Conservation (phyloP, 2,888 invertebrate genomes). For the Panzeria rudis region DNA sequence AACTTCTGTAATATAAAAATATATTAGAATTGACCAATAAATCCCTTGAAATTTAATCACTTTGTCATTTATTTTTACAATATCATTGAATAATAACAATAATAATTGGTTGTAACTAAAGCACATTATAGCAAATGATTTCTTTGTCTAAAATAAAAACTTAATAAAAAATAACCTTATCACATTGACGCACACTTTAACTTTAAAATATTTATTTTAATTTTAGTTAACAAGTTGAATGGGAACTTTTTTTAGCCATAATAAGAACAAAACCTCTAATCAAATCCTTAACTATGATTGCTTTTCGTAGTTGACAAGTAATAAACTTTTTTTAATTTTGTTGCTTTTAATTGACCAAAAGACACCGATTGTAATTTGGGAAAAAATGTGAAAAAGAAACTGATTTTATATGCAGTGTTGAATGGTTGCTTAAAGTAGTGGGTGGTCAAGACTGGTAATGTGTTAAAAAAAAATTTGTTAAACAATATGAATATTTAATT, state of each 20-base stretch:
- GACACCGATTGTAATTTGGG: slow-evolving; percentile 45
- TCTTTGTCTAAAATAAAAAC: neutral
- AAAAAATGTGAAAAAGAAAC: slow-evolving; percentile 19
- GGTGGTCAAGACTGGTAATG: slow-evolving; percentile 47
- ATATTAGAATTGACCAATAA: no score
- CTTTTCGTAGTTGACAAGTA: slow-evolving; percentile 20
- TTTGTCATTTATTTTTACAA: no score
- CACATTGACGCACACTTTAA: neutral
- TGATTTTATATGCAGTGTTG: neutral
- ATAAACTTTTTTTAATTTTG: slow-evolving; percentile 16
- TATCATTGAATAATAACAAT: no score
- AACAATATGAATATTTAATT: slow-evolving; percentile 50
- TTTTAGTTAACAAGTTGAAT: slow-evolving; percentile 43
- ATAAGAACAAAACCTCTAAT: slow-evolving; percentile 60
- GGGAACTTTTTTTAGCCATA: slow-evolving; percentile 28
- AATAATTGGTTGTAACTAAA: no score
- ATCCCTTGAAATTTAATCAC: no score
- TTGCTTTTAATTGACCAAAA: slow-evolving; percentile 62
- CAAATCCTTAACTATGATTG: slow-evolving; percentile 52
- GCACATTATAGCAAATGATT: no score
- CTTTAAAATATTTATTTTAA: slow-evolving; percentile 4
- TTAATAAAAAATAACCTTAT: neutral
- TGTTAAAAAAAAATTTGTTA: slow-evolving; percentile 24
- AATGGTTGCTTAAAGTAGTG: slow-evolving; percentile 14
- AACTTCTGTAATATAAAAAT: no score